These are phyloP conservation scores for Sternotherus odoratus DNA, from an alignment of 2,797 vertebrate genomes.

Conservation along the genomic window DNA sequence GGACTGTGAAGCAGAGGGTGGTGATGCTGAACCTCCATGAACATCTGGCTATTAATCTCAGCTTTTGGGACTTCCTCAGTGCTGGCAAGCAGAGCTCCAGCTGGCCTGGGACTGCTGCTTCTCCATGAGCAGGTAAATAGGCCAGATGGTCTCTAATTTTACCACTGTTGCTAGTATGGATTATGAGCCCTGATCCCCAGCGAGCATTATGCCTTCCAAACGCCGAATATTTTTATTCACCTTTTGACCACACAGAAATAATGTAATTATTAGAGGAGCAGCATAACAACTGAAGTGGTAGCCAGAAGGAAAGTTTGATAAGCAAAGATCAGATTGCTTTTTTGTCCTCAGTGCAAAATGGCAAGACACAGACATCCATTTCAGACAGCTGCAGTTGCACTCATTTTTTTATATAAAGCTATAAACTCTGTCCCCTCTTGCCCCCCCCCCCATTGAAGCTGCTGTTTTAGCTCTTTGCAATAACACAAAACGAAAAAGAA, in stretches of 20 bases:
- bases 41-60: conserved; percentile 76
- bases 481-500: no score
- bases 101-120: conserved; percentile 62
- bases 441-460: no score
- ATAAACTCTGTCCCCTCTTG: no score
- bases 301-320: background rate
- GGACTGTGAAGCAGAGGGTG: conserved; percentile 19
- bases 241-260: conserved; percentile 63
- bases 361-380: conserved; percentile 7
- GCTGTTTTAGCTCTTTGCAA: no score
- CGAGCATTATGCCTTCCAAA: conserved; percentile 31
- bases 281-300: background rate
- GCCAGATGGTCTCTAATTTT: conserved; percentile 78
- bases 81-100: conserved; percentile 63
- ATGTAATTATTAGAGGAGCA: conserved; percentile 56
- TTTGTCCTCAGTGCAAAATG: background rate
- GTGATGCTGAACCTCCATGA: conserved; percentile 45
- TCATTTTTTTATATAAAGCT: no score
- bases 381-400: conserved; percentile 30
- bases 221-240: conserved; percentile 20
- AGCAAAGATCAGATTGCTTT: background rate
- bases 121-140: conserved; percentile 72
- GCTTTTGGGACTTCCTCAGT: conserved; percentile 61
- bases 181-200: conserved; percentile 58
- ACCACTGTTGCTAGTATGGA: conserved; percentile 70